A percentile compares a stretch with the other conserved stretches of the same genome.
Conservation (phyloP, 2,888 invertebrate genomes). For the Gastracanthus pulcherrimus region DNA sequence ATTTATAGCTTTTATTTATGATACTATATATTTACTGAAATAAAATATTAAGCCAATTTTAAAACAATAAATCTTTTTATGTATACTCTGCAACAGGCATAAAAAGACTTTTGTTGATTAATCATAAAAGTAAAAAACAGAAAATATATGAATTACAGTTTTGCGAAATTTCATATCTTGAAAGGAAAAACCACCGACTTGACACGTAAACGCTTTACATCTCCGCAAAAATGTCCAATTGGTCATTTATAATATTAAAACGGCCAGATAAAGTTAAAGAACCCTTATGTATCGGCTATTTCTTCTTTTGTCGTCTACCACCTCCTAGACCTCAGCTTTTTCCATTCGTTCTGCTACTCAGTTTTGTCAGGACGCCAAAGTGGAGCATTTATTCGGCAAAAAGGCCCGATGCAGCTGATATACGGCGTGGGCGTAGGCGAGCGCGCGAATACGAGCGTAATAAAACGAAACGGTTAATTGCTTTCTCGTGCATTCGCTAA, state of each 20-base stretch:
- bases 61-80: too few relatives aligned
- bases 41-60: too few relatives aligned
- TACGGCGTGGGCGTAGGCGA: slow-evolving; percentile 9
- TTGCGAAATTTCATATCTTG: too few relatives aligned
- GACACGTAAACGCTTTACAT: slow-evolving; percentile 13
- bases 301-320: slow-evolving; percentile 8
- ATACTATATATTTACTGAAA: too few relatives aligned
- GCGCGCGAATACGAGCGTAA: slow-evolving; percentile 27
- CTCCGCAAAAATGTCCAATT: slow-evolving; percentile 2
- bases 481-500: slow-evolving; percentile 34
- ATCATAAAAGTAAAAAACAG: too few relatives aligned
- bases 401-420: slow-evolving; percentile 15
- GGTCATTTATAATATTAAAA: slow-evolving; percentile 34
- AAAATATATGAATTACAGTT: too few relatives aligned
- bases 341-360: neutral
- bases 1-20: too few relatives aligned
- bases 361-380: slow-evolving; percentile 50
- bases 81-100: too few relatives aligned
- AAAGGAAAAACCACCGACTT: neutral
- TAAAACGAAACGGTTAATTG: slow-evolving; percentile 52
- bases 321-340: slow-evolving; percentile 16
- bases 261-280: neutral
- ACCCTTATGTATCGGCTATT: slow-evolving; percentile 7
- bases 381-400: slow-evolving; percentile 39
- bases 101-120: too few relatives aligned